Conservation (phyloP, 2,888 invertebrate genomes). For the Pterostichus niger region DNA sequence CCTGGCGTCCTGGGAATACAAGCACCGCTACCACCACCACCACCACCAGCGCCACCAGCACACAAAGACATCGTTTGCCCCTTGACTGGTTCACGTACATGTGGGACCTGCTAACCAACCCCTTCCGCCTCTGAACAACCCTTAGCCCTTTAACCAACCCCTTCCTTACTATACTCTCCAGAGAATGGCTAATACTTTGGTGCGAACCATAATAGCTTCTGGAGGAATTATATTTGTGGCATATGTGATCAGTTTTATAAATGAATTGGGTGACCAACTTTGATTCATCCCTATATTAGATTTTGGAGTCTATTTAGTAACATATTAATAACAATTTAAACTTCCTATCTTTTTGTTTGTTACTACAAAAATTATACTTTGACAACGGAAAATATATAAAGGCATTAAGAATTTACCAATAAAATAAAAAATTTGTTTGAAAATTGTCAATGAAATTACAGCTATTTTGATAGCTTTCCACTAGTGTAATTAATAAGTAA, state of each 20-base stretch:
- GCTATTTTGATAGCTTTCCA: no score
- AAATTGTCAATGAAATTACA: no score
- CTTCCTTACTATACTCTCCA: not conserved
- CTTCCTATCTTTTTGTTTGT: no score
- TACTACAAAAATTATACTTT: no score
- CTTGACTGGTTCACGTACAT: constrained; percentile 66
- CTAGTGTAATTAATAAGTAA: no score
- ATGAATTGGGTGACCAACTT: constrained; percentile 9
- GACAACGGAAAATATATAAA: no score
- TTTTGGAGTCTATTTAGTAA: no score
- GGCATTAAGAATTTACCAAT: no score
- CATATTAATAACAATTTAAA: no score
- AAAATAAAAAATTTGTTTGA: no score
- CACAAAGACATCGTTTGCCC: constrained; percentile 70
- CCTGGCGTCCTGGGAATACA: constrained; percentile 69
- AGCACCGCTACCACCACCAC: constrained; percentile 20
- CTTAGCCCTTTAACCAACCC: constrained; percentile 69
- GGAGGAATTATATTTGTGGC: not conserved
- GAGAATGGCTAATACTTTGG: not conserved
- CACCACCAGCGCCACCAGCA: no score
- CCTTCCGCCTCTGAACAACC: not conserved
- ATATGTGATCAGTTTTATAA: not conserved
- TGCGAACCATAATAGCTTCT: not conserved
- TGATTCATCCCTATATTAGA: not conserved
- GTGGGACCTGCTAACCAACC: not conserved